These are phyloP conservation scores for Hydra vulgaris DNA, from an alignment of 30 jellyfish, hydroid and myxozoan genomes.

Conservation along the genomic window DNA sequence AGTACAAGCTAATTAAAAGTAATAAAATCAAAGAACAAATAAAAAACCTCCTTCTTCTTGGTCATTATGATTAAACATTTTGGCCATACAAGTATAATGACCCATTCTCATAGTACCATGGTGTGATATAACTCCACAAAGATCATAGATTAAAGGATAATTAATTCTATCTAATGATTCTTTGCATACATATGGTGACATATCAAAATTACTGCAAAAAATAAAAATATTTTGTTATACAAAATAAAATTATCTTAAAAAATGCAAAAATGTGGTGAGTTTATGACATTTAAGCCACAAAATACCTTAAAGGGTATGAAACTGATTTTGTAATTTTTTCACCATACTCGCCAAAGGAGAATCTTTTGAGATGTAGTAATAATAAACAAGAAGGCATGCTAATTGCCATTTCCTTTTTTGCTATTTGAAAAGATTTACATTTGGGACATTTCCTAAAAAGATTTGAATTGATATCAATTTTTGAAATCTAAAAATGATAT, in stretches of 20 bases:
- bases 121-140: slow-evolving; percentile 80
- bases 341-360: slow-evolving; percentile 67
- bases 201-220: slow-evolving; percentile 56
- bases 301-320: slow-evolving; percentile 62
- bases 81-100: slow-evolving; percentile 87
- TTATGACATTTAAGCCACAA: too few species aligned
- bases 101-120: slow-evolving; percentile 88
- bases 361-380: slow-evolving; percentile 76
- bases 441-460: slow-evolving; percentile 88
- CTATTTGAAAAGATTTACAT: slow-evolving; percentile 66
- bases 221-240: not conserved
- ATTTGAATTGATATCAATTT: not conserved
- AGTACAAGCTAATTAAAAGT: too few species aligned
- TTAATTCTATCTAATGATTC: slow-evolving; percentile 40
- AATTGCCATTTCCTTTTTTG: slow-evolving; percentile 81
- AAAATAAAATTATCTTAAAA: too few species aligned
- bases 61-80: slow-evolving; percentile 42
- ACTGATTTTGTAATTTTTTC: slow-evolving; percentile 65
- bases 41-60: slow-evolving; percentile 72
- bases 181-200: slow-evolving; percentile 49
- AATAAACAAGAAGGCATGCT: slow-evolving; percentile 77
- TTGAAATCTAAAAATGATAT: not conserved
- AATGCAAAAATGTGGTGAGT: not conserved
- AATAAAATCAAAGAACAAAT: not conserved
- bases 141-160: slow-evolving; percentile 49